Base-by-base conservation (phyloP, 1,140 invertebrate genomes). In the Rhizoglyphus robini region DNA sequence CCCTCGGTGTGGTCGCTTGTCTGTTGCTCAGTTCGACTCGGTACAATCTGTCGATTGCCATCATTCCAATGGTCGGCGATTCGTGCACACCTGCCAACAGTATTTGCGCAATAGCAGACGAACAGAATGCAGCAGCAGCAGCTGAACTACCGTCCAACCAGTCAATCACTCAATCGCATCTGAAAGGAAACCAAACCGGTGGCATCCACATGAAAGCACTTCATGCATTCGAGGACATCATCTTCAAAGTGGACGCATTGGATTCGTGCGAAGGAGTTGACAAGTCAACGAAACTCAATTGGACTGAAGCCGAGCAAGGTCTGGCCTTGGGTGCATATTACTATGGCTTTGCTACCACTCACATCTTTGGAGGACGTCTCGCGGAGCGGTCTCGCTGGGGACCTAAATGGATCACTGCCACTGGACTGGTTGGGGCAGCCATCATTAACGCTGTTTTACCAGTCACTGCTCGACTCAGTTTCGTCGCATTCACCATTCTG, bases 31-130 rank as follows among this genome's bases (percentile, higher is more conserved):
- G 96, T 77, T 83, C 92, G 63, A 90, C 95, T 86, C 79, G 93
- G 60, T 92, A 90, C 25, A 96, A 96, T 75, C 87, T 96, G 82
- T 94, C 90, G 2, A 88, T 96, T 38, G 91, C 91, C 13, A 93
- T 96, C 70, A 90, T 96, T 49, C 90, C 90, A 15, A 96, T 96
- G 92, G 89, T 92, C 71, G 81, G 85, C 65, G 51, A 63, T 48
- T 65, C 49, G 18, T 8, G 15, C 15, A 63, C 41, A 25, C 2
- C 61, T n/a, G n/a, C n/a, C 13, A 63, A 13, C 20, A 25, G 13
- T 49, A 62, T 62, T 20, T 46, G 61, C 20, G 11, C 46, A 18
- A 13, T 27, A 15, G 18, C 30, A 18, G 29, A 25, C 18, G 20
- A 15, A 23, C 20, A 57, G 23, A 15, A 57, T 57, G 13, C 23